A percentile compares a stretch with the other conserved stretches of the same genome.
Conservation (phyloP, 2,113 vertebrate species). For the Otis tarda region DNA sequence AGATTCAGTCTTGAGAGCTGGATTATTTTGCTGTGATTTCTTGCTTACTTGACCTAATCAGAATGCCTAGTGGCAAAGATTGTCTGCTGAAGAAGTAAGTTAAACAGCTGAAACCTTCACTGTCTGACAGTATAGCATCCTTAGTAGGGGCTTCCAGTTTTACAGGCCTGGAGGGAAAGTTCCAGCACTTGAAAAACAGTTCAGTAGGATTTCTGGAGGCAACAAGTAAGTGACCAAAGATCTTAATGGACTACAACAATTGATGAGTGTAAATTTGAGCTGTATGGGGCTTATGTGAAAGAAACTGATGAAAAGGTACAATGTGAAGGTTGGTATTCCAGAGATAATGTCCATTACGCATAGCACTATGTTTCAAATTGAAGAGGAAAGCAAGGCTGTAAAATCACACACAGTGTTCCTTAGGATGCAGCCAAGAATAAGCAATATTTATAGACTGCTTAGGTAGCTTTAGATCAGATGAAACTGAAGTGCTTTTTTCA, state of each 20-base stretch:
- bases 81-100: neutral
- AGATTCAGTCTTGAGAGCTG: neutral
- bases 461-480: neutral
- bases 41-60: conserved; percentile 37
- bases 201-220: conserved; percentile 22
- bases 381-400: neutral
- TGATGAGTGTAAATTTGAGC: conserved; percentile 12
- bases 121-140: neutral
- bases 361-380: neutral
- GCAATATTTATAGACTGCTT: neutral
- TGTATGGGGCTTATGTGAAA: neutral
- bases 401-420: neutral
- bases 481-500: neutral
- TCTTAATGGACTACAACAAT: conserved; percentile 36
- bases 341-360: neutral
- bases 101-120: conserved; percentile 15
- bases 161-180: conserved; percentile 1
- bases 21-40: neutral
- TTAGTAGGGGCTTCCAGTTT: neutral
- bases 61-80: conserved; percentile 7
- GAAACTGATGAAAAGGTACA: neutral
- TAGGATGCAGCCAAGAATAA: neutral
- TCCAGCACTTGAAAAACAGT: conserved; percentile 13
- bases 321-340: neutral
- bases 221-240: conserved; percentile 33